Base-by-base conservation (phyloP, 1,140 invertebrate species). In the Drosophila mayri region DNA sequence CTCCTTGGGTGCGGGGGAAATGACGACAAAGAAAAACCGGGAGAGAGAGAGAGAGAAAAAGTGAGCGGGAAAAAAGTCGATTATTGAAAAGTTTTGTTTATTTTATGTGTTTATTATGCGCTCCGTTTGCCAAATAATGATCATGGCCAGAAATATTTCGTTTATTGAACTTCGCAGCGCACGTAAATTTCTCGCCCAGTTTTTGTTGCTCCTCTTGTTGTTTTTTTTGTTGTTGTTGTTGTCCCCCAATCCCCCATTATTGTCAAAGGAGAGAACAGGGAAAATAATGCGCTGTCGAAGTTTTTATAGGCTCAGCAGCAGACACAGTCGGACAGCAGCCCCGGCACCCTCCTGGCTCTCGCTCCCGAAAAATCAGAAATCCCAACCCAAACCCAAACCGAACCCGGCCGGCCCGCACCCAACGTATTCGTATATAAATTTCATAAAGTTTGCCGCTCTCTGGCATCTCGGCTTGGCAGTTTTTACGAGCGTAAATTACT, bases 401-500 rank as follows among this genome's bases (percentile, higher is more conserved):
- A 38, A 38, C 43, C 25, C 16, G n/a, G 20, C 22, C 14, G 8
- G 20, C 28, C 38, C 30, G 30, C 40, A 38, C 47, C 66, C 62
- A 44, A 64, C 64, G 55, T 75, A 65, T 66, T 54, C 58, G 78
- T 79, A 90, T 88, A 88, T 88, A 88, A 88, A 88, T 88, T 88
- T 88, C 85, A 88, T 88, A 88, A 88, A 88, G 86, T 88, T 88
- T 90, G 84, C 63, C 52, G 35, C 62, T 79, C 81, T 63, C 63
- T 79, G 77, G 85, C 81, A 74, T 85, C 63, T 79, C 76, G 76
- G 79, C 70, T 81, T 76, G 86, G 81, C 86, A 90, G 85, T 76
- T 88, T 91, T 91, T 91, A 91, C 87, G 80, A 91, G 88, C 88
- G 88, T 91, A 91, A 91, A 91, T 91, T 91, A 91, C 88, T 91